Conservation (phyloP, 1,140 invertebrate genomes). For the Magallana ariakensis region DNA sequence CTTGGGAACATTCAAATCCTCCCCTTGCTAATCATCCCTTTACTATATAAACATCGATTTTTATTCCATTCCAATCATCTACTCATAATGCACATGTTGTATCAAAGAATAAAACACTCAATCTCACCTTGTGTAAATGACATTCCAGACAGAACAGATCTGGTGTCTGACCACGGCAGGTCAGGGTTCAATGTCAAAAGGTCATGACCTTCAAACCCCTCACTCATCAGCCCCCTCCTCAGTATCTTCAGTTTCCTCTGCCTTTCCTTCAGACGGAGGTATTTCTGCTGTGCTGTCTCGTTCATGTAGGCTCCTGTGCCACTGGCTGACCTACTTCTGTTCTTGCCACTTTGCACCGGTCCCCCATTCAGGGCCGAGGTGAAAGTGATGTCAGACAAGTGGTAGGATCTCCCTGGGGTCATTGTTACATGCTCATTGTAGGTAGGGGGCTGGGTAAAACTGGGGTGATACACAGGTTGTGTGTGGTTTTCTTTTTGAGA, state of each 20-base stretch:
- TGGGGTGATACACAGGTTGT: conserved; percentile 24
- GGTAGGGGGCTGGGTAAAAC: conserved; percentile 23
- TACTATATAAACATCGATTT: too few species aligned
- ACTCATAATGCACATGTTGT: neutral
- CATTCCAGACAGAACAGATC: conserved; percentile 67
- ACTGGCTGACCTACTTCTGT: conserved; percentile 28
- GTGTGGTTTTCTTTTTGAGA: conserved; percentile 27
- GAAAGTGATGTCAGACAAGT: conserved; percentile 53
- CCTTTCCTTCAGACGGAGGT: conserved; percentile 69
- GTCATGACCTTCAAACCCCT: conserved; percentile 45
- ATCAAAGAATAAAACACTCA: neutral
- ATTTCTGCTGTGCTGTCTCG: conserved; percentile 68
- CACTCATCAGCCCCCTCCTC: conserved; percentile 54
- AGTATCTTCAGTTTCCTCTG: conserved; percentile 65
- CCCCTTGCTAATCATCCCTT: too few species aligned
- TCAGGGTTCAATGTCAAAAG: conserved; percentile 55
- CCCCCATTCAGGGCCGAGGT: conserved; percentile 51
- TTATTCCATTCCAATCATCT: neutral
- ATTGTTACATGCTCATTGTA: conserved; percentile 25
- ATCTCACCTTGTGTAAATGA: conserved; percentile 69
- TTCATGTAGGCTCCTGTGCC: conserved; percentile 46
- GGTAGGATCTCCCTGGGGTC: conserved; percentile 49
- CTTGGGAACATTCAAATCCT: too few species aligned
- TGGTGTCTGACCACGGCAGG: conserved; percentile 63
- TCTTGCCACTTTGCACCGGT: neutral